Evolutionary conservation across 2,113 vertebrate species (phyloP), one percentile per base, ranked within the genome.

Genomic region (Nothoprocta pentlandii): DNA sequence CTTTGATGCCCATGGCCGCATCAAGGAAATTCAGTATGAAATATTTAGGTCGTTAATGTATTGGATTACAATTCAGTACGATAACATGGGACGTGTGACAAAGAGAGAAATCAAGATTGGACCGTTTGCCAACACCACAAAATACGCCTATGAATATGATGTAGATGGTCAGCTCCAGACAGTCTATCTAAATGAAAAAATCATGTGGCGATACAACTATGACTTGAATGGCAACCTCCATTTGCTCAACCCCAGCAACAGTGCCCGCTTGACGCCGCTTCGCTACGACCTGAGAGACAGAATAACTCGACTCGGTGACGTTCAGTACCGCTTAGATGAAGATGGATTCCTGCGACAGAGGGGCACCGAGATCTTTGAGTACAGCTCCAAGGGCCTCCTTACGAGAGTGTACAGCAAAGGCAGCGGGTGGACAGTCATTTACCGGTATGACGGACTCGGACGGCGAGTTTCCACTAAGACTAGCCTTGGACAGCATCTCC

Each of bases 151-250:
- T 0, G 99, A 99, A 47, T 99, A 99, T 2, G 99, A 99, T 1
- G 98, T 99, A 9, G 99, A 99, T 4, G 99, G 99, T 46, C 99
- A 99, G 94, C 99, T 99, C 47, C 99, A 99, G 93, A 99, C 99
- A 0, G 99, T 99, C 13, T 99, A 99, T 91, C 97, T 99, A 16
- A 99, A 99, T 26, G 99, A 99, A 41, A 99, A 99, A 93, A 98
- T 99, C 80, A 99, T 98, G 98, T 99, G 99, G 99, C 98, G 99
- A 16, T 99, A 99, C 85, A 99, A 99, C 73, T 99, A 99, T 0
- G 99, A 99, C 95, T 98, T 99, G n/a, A 99, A 99, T 2, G 99
- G 99, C 32, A 99, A 99, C 90, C 98, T 99, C 70, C 99, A 99
- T 70, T 94, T 99, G 82, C 97, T 99, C 58, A 99, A 99, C 78